A percentile compares a stretch with the other conserved stretches of the same genome.
Conservation (phyloP, 2,888 invertebrate genomes). For the Chymomyza amoena region DNA sequence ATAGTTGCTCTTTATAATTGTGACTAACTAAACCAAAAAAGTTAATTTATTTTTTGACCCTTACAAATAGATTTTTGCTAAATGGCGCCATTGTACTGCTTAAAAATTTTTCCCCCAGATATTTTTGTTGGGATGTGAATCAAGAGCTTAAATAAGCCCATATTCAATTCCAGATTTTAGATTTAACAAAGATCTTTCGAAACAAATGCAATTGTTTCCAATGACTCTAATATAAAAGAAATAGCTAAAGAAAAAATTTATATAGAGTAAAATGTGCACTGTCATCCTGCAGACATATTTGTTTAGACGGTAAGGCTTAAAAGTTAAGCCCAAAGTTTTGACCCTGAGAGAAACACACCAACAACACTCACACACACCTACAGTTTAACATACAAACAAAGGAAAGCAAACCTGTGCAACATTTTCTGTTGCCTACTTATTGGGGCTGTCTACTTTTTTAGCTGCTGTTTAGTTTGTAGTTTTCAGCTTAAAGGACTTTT, state of each 20-base stretch:
- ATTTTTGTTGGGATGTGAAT: too few species aligned
- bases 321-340: slow-evolving; percentile 32
- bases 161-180: not conserved
- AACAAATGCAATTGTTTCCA: not conserved
- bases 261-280: not conserved
- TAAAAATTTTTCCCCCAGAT: too few species aligned
- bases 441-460: slow-evolving; percentile 5
- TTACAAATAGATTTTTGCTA: too few species aligned
- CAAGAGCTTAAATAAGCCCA: not conserved
- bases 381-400: not conserved
- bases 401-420: slow-evolving; percentile 15
- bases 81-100: too few species aligned
- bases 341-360: slow-evolving; percentile 23
- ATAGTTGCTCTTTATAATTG: too few species aligned
- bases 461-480: slow-evolving; percentile 29
- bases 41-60: too few species aligned
- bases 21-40: too few species aligned
- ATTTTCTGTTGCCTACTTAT: slow-evolving; percentile 22
- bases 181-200: not conserved
- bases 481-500: slow-evolving; percentile 37
- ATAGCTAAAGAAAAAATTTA: too few species aligned
- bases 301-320: slow-evolving; percentile 36
- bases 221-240: not conserved
- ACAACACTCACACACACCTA: not conserved
- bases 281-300: slow-evolving; percentile 37